phyloP scores from a whole-genome alignment of 2,888 invertebrate species.

The Scaptomyza caliginosa region DNA sequence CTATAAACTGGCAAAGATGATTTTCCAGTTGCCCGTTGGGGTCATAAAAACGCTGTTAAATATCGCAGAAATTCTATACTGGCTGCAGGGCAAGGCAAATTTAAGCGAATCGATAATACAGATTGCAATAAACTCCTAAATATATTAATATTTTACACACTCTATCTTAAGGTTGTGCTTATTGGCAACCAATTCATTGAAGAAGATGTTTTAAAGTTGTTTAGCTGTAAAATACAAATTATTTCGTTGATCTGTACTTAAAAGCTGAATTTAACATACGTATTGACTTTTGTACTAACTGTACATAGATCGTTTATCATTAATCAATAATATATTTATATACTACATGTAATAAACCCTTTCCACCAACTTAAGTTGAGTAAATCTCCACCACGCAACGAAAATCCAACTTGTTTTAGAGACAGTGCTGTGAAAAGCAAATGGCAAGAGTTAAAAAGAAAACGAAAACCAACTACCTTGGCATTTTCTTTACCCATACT shows the following conservation, averaged over 20 bases:
- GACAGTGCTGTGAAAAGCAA: neutral
- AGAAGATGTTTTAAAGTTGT: no score
- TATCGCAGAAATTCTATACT: slow-evolving; percentile 14
- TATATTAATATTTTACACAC: slow-evolving; percentile 4
- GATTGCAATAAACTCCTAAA: slow-evolving; percentile 1
- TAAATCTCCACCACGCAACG: neutral
- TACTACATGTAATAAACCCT: no score
- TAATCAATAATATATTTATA: no score
- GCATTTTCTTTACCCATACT: neutral
- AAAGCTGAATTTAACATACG: no score
- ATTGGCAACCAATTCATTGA: slow-evolving; percentile 2
- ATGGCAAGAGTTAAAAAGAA: slow-evolving; percentile 9
- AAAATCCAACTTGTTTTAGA: slow-evolving; percentile 22
- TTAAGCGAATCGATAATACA: slow-evolving; percentile 37
- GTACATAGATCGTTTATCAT: no score
- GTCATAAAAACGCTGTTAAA: slow-evolving; percentile 46
- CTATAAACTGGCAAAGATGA: slow-evolving; percentile 56
- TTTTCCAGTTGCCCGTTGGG: slow-evolving; percentile 23
- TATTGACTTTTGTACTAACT: no score
- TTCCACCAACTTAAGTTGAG: slow-evolving; percentile 1
- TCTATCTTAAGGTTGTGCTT: slow-evolving; percentile 11
- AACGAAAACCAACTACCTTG: slow-evolving; percentile 16
- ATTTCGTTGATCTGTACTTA: no score
- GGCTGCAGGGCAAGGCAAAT: slow-evolving; percentile 26
- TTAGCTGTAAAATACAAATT: no score